phyloP scores from a whole-genome alignment of 2,888 invertebrate species.

The Drosophila pegasa region DNA sequence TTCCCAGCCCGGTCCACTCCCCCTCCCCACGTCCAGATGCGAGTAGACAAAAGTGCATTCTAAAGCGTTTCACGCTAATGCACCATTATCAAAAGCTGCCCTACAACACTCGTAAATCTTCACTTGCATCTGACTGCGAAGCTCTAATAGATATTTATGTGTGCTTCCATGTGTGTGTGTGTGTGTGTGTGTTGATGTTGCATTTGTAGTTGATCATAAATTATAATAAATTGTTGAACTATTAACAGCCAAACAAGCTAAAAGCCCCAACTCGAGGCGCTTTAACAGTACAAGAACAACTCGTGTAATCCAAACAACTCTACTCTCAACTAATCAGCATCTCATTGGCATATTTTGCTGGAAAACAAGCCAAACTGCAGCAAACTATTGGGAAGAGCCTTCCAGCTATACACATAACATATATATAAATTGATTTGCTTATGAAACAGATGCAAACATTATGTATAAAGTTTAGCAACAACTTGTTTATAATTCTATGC shows the following conservation, averaged over 20 bases:
- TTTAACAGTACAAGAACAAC: slow-evolving; percentile 35
- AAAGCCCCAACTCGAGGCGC: slow-evolving; percentile 57
- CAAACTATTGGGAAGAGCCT: neutral
- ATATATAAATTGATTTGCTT: neutral
- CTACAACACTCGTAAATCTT: slow-evolving; percentile 69
- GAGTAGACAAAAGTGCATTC: slow-evolving; percentile 62
- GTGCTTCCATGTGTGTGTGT: slow-evolving; percentile 16
- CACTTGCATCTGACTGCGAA: slow-evolving; percentile 68
- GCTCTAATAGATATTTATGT: slow-evolving; percentile 77
- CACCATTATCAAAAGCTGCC: slow-evolving; percentile 72
- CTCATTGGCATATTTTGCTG: slow-evolving; percentile 14
- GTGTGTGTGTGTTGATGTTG: slow-evolving; percentile 22
- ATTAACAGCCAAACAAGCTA: slow-evolving; percentile 45
- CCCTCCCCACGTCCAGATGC: neutral
- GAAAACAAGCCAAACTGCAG: neutral
- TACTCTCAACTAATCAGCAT: slow-evolving; percentile 35
- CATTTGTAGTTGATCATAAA: slow-evolving; percentile 55
- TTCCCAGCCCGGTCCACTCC: neutral
- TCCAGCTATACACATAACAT: slow-evolving; percentile 1
- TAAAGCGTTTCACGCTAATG: slow-evolving; percentile 73
- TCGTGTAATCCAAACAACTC: slow-evolving; percentile 53
- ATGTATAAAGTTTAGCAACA: neutral
- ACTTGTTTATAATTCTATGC: neutral
- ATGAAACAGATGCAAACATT: slow-evolving; percentile 1
- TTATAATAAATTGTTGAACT: slow-evolving; percentile 70